A percentile compares a stretch with the other conserved stretches of the same genome.
These are phyloP conservation scores for Ophioninae sp. DNA, from an alignment of 2,888 invertebrate genomes.

Conservation along the genomic window DNA sequence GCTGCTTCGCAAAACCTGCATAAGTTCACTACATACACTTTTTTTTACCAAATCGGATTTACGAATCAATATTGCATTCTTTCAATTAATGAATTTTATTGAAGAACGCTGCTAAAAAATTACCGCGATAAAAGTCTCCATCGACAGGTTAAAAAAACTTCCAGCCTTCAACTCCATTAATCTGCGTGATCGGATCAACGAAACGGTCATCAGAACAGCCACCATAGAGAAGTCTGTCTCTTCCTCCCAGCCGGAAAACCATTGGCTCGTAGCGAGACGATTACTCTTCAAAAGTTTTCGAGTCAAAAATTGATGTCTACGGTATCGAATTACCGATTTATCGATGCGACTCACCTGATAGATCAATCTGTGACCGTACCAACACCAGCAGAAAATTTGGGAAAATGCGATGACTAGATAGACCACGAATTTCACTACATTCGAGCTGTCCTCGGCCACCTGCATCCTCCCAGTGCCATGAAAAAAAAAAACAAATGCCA, in stretches of 20 bases:
- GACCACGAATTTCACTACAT: conserved; percentile 68
- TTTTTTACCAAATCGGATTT: neutral
- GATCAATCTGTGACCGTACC: conserved; percentile 72
- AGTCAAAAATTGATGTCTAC: neutral
- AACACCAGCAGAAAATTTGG: conserved; percentile 72
- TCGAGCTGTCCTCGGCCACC: conserved; percentile 68
- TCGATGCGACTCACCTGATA: conserved; percentile 64
- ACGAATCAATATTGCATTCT: no score
- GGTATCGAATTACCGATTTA: neutral
- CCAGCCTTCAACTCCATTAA: conserved; percentile 68
- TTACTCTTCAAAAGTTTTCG: conserved; percentile 44
- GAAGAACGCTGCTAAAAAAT: conserved; percentile 9
- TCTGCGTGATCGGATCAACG: conserved; percentile 66
- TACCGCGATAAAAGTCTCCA: conserved; percentile 71
- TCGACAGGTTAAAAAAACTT: conserved; percentile 68
- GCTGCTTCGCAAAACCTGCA: conserved; percentile 67
- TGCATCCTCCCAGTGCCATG: conserved; percentile 34
- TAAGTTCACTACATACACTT: neutral
- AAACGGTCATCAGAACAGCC: conserved; percentile 64
- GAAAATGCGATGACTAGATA: conserved; percentile 69
- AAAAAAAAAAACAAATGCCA: neutral
- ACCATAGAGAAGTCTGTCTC: conserved; percentile 52
- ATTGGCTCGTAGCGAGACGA: conserved; percentile 62
- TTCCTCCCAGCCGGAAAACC: conserved; percentile 71
- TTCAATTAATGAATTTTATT: neutral